Evolutionary conservation across 2,797 vertebrate species (phyloP), one percentile per base, ranked within the genome.

Genomic region (Hippoglossus hippoglossus): DNA sequence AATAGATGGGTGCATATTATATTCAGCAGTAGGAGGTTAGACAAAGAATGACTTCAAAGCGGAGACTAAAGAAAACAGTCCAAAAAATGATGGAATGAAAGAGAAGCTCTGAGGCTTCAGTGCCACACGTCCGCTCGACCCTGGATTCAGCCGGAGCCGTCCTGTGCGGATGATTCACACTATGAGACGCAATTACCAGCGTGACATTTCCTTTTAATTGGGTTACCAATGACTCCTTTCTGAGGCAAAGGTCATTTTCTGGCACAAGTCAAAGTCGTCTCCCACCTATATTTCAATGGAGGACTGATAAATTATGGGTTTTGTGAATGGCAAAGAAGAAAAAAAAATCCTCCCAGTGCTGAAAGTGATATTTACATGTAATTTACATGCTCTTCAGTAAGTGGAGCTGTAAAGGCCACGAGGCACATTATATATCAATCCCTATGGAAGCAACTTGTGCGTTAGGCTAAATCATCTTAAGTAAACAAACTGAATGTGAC

Each of bases 181-280:
- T 75, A 85, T 84, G 86, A 86, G 85, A 85, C 46, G 71, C 92
- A 93, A 95, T 95, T 94, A 94, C 92, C 79, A 89, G 85, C 73
- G 76, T 95, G 94, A 94, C 93, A 95, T 94, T 95, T 95, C 84
- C 86, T 91, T 93, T 94, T 94, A 94, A 95, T 95, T 94, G 92
- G 91, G 92, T 93, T 94, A 94, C 87, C 87, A 89, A 88, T 78
- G 90, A 93, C 85, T 94, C 84, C 90, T 91, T 87, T 92, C 90
- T 85, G 87, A 90, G 88, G 85, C 92, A 94, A 95, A 94, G 94
- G 94, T 95, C 91, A 93, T 90, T 89, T 86, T 84, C 87, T 88
- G 72, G 86, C 83, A 90, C 80, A 85, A 93, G 90, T 91, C 88
- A 91, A 86, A 91, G 86, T 73, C 81, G 77, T 75, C 70, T 72